Evolutionary conservation across 2,888 invertebrate genomes (phyloP), one percentile per base, ranked within the genome.

Genomic region (Liodrosophila aerea): DNA sequence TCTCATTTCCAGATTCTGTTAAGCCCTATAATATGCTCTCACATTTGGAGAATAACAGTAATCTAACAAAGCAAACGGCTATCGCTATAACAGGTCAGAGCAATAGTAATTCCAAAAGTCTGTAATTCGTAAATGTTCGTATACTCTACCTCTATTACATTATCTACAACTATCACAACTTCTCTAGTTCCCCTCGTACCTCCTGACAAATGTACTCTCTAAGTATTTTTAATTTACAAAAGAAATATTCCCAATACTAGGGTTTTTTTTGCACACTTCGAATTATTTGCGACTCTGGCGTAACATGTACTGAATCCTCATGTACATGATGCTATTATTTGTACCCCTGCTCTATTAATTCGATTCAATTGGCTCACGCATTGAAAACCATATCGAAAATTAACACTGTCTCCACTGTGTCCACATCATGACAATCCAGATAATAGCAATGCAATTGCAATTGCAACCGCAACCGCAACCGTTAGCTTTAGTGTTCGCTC

Each of bases 21-120:
- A 89, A 87, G 87, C 89, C 88, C 74, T 88, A 88, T 88, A 88
- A 88, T 86, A 88, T 88, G 88, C 87, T 88, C 75, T 88, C 88
- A 75, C 89, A 88, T 87, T 88, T 88, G 88, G 88, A 88, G 87
- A 88, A 87, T 80, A 88, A 88, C 84, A 88, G 89, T 85, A 88
- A 87, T 87, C 87, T 88, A 67, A 77, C 88, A 83, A 87, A 87
- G 78, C 87, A 89, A 87, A 88, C 88, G 80, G 88, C 88, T 73
- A 88, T 88, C 78, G 87, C 88, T 81, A 88, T 88, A 85, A 86
- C 88, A 88, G 88, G 88, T 88, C 85, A 88, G 88, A 76, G 68
- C 73, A 73, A 65, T 47, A 72, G 58, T 67, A 52, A 75, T 53
- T 63, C 16, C 8, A 50, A n/a, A n/a, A 64, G 60, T 72, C 57